Conservation (phyloP, 2,113 vertebrate species). For the Electrona antarctica region DNA sequence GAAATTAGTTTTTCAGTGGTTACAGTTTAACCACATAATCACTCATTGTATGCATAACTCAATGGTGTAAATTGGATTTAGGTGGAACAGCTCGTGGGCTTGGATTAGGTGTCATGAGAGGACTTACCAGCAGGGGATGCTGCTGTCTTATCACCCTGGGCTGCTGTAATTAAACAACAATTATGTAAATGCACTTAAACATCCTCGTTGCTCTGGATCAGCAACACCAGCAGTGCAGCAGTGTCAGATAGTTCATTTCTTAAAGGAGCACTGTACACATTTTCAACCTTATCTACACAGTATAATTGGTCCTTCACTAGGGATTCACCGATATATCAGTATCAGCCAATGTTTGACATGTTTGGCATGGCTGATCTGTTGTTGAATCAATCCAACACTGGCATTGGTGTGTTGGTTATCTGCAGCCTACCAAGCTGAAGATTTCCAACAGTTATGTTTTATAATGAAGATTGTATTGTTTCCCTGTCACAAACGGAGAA, state of each 20-base stretch:
- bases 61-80: slow-evolving; percentile 27
- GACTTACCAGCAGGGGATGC: slow-evolving; percentile 79
- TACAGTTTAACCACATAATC: slow-evolving; percentile 15
- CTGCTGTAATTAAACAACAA: slow-evolving; percentile 70
- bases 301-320: no score
- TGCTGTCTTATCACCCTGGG: slow-evolving; percentile 61
- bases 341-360: neutral
- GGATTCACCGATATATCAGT: no score
- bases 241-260: neutral
- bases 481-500: no score
- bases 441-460: no score
- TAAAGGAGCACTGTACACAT: neutral
- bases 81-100: slow-evolving; percentile 33
- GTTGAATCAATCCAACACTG: neutral
- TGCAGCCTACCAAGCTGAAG: no score
- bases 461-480: no score
- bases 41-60: slow-evolving; percentile 27
- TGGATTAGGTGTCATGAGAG: slow-evolving; percentile 33
- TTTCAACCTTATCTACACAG: no score
- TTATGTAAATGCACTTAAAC: slow-evolving; percentile 59
- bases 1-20: neutral
- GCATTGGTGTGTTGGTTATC: no score
- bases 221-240: slow-evolving; percentile 25
- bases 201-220: slow-evolving; percentile 52
- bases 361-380: neutral